phyloP scores from a whole-genome alignment of 2,888 invertebrate species.

The Hemaris fuciformis region DNA sequence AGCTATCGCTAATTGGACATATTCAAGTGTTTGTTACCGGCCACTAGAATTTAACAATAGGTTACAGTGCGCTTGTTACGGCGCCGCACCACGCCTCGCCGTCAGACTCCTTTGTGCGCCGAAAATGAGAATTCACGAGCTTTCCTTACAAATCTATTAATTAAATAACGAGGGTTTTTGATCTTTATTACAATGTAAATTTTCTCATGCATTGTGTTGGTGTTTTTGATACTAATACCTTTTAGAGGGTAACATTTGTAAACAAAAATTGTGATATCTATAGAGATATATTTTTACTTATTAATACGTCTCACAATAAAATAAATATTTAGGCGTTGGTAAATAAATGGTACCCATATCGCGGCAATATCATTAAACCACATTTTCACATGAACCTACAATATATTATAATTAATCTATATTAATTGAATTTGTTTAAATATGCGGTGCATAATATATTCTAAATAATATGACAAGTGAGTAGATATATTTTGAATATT shows the following conservation, averaged over 20 bases:
- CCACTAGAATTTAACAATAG: constrained; percentile 45
- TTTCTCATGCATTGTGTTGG: background rate
- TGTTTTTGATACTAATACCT: background rate
- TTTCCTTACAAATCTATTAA: constrained; percentile 9
- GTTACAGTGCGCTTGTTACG: constrained; percentile 29
- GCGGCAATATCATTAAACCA: no score
- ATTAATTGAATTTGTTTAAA: no score
- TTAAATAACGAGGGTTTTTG: constrained; percentile 10
- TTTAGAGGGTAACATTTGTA: background rate
- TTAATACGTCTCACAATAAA: no score
- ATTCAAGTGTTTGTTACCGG: constrained; percentile 50
- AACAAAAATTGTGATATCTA: background rate
- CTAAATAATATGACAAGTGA: no score
- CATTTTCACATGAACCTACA: no score
- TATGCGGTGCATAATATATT: no score
- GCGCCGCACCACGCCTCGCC: constrained; percentile 24
- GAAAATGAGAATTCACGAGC: constrained; percentile 6
- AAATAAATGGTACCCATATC: no score
- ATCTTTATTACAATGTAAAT: constrained; percentile 6
- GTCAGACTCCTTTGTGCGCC: constrained; percentile 8
- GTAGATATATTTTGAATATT: no score
- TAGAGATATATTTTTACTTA: no score
- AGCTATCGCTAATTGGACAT: constrained; percentile 61
- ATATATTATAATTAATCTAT: no score
- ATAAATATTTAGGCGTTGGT: no score